Base-by-base conservation (phyloP, 2,888 invertebrate species). In the Notocelia uddmanniana region DNA sequence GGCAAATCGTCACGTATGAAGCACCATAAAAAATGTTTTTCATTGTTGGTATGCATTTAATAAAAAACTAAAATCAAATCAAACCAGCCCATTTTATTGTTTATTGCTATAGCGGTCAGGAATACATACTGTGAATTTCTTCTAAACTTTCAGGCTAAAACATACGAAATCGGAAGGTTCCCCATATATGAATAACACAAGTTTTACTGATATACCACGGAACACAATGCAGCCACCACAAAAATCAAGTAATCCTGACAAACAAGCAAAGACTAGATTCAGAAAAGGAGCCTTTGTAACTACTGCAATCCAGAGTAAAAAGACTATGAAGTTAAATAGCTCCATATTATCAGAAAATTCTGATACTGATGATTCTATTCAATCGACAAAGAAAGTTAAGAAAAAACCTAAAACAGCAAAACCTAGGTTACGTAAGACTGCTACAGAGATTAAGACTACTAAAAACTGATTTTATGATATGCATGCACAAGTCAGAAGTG, bases 251-350 rank as follows among this genome's bases (percentile, higher is more conserved):
- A 80, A 79, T 60, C 74, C 73, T 73, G 91, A 87, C 57, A 86
- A 84, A 75, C 85, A 87, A 75, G 83, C 87, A 9, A 92, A 91
- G 76, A 85, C 85, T 71, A 94, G 94, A 74, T 96, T 96, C 79
- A 94, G 95, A 79, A 95, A 95, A 77, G 89, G 95, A 73, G 95
- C 95, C 21, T 89, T 95, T 74, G 95, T 96, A 0, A 94, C 95
- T 34, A 94, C 95, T 13, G 95, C 95, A 2, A 83, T 93, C 37
- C 94, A 94, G 80, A 86, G 81, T 34, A 92, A 89, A 75, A 94
- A 92, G 79, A 77, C 79, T 64, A 86, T 76, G 63, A 89, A 86
- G 79, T 73, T 75, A 64, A 79, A 80, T 48, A 84, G 75, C 73
- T 75, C 77, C 63, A 77, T 85, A 34, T 79, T 86, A 13, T 89